A percentile compares a stretch with the other conserved stretches of the same genome.
Evolutionary conservation across 2,888 invertebrate species (phyloP).

Genomic region (Leptopilina drosophilae): DNA sequence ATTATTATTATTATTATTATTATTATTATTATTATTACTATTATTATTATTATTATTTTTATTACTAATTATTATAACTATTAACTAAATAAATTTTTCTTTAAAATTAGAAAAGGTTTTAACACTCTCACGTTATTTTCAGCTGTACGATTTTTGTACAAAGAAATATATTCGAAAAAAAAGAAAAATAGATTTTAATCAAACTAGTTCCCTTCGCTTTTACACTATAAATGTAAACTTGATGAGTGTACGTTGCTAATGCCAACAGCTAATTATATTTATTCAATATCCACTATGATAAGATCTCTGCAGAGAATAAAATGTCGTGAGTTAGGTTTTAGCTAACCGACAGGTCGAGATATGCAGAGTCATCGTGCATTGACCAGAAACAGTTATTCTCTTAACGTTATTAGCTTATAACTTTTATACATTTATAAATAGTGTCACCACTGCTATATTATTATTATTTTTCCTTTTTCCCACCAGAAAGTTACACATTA

Average conservation of each 20-base stretch:
- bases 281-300: conserved; percentile 70
- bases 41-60: too few species aligned
- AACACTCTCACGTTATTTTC: conserved; percentile 27
- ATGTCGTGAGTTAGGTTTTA: conserved; percentile 65
- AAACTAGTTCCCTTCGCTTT: conserved; percentile 5
- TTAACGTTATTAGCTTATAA: conserved; percentile 14
- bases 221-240: conserved; percentile 45
- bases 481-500: conserved; percentile 45
- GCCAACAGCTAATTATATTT: conserved; percentile 68
- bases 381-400: conserved; percentile 42
- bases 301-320: conserved; percentile 61
- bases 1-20: too few species aligned
- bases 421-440: neutral
- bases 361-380: conserved; percentile 65
- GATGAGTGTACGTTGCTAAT: conserved; percentile 44
- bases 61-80: too few species aligned
- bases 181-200: conserved; percentile 30
- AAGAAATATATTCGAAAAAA: too few species aligned
- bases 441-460: neutral
- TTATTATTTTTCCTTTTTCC: conserved; percentile 13
- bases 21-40: too few species aligned
- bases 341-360: conserved; percentile 65
- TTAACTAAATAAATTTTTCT: too few species aligned
- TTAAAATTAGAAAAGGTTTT: neutral
- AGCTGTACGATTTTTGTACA: neutral